Evolutionary conservation across 2,113 vertebrate genomes (phyloP).

Genomic region (Marmota flaviventris): DNA sequence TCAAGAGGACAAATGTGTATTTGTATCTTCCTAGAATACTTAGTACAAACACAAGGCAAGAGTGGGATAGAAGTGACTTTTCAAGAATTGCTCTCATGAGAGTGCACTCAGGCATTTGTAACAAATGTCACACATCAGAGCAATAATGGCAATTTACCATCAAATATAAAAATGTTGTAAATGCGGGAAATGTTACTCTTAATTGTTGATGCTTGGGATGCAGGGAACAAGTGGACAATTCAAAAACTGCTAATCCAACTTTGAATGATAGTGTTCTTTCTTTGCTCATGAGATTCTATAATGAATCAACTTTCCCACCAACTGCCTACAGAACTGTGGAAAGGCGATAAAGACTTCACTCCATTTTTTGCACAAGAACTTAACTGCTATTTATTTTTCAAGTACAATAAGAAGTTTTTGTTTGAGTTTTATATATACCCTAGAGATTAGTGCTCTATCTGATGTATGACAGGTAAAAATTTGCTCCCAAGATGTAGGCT

Average conservation of each 20-base stretch:
- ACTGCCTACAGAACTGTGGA: neutral
- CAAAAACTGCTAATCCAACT: neutral
- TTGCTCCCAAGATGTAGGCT: no score
- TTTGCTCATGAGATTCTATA: constrained; percentile 21
- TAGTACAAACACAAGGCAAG: neutral
- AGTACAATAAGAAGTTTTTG: neutral
- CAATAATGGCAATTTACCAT: neutral
- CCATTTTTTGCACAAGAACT: neutral
- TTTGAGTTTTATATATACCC: neutral
- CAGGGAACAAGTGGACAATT: constrained; percentile 19
- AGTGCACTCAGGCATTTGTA: neutral
- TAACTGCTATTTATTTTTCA: constrained; percentile 42
- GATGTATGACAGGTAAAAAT: no score
- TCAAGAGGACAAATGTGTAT: neutral
- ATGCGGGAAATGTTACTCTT: neutral
- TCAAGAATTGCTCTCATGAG: neutral
- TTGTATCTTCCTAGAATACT: neutral
- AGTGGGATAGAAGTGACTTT: neutral
- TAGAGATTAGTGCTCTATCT: no score
- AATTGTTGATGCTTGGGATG: constrained; percentile 16
- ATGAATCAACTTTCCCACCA: neutral
- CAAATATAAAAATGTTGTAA: constrained; percentile 9
- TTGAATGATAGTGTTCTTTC: neutral
- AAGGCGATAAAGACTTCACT: constrained; percentile 28
- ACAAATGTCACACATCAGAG: neutral